Evolutionary conservation across 2,888 invertebrate genomes (phyloP).

Genomic region (Epicampocera succincta): DNA sequence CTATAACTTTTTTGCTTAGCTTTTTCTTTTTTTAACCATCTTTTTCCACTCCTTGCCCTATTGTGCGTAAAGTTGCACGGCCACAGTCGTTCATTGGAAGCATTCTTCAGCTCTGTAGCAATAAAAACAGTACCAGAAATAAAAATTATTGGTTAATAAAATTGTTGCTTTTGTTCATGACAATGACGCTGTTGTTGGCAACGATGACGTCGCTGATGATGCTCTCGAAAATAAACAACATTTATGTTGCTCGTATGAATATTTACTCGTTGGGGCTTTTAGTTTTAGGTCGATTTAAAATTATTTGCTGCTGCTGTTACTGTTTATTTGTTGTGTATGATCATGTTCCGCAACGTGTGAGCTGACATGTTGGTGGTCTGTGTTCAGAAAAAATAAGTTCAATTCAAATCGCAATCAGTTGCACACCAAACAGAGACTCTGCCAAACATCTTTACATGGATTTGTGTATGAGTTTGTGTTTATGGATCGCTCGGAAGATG

Average conservation of each 20-base stretch:
- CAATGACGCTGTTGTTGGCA: conserved; percentile 22
- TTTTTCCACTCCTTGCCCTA: not conserved
- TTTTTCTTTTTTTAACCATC: not conserved
- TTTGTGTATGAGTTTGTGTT: conserved; percentile 58
- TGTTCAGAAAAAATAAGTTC: conserved; percentile 10
- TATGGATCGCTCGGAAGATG: conserved; percentile 34
- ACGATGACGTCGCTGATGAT: conserved; percentile 52
- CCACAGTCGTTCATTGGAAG: conserved; percentile 1
- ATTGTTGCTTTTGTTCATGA: conserved; percentile 32
- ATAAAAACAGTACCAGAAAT: conserved; percentile 57
- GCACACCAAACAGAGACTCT: conserved; percentile 32
- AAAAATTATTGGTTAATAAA: conserved; percentile 52
- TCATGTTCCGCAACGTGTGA: conserved; percentile 66
- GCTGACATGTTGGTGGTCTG: conserved; percentile 68
- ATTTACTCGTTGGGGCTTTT: conserved; percentile 30
- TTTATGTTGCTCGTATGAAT: conserved; percentile 54
- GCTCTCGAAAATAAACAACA: conserved; percentile 65
- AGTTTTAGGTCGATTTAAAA: conserved; percentile 52
- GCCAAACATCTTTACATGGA: conserved; percentile 17
- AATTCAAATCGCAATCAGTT: conserved; percentile 57
- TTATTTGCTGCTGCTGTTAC: conserved; percentile 47
- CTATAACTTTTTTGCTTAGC: too few species aligned
- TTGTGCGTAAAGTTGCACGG: not conserved
- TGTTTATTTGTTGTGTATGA: conserved; percentile 54
- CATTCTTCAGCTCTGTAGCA: conserved; percentile 60